Evolutionary conservation across 2,888 invertebrate species (phyloP), one percentile per base, ranked within the genome.

Genomic region (Dolichomitus sp.): DNA sequence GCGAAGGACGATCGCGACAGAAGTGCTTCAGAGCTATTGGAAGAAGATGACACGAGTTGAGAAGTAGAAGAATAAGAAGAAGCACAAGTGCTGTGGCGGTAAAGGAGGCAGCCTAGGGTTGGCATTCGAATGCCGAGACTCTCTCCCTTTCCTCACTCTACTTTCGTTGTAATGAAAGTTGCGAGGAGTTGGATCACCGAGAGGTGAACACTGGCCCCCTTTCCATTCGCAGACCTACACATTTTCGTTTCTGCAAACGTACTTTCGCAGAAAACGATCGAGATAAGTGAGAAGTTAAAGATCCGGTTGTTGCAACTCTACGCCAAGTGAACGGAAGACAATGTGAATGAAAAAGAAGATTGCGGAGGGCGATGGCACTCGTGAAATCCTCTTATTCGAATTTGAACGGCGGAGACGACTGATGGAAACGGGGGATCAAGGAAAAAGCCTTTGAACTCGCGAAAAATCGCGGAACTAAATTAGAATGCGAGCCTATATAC

Each of bases 271-370:
- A 19, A 37, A 57, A 50, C 57, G 65, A 80, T 75, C 70, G 75
- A 70, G 70, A 80, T 80, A 75, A 70, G 69, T 50, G 65, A 50
- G 57, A 75, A 70, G 75, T 70, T 70, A 40, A 80, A 65, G 70
- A 70, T 80, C 63, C 54, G 45, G 37, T 80, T 40, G 57, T 45
- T 65, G 70, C 40, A 27, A 65, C 80, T 70, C 48, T 42, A 7
- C 19, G 40, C 14, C 9, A 40, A 57, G 50, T 30, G 61, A 37
- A 33, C 12, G 45, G 52, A 23, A 37, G 69, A 45, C 40, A 9
- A 45, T 57, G 27, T 61, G 54, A 50, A 70, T 40, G 78, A 65
- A 69, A 52, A 30, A 42, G 23, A 57, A 52, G 52, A 14, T 68
- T 37, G 30, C 30, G 30, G 14, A 19, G 50, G 50, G 19, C 14